Base-by-base conservation (phyloP, 37 sponge, comb jelly and placozoan genomes). In the Crambe crambe region DNA sequence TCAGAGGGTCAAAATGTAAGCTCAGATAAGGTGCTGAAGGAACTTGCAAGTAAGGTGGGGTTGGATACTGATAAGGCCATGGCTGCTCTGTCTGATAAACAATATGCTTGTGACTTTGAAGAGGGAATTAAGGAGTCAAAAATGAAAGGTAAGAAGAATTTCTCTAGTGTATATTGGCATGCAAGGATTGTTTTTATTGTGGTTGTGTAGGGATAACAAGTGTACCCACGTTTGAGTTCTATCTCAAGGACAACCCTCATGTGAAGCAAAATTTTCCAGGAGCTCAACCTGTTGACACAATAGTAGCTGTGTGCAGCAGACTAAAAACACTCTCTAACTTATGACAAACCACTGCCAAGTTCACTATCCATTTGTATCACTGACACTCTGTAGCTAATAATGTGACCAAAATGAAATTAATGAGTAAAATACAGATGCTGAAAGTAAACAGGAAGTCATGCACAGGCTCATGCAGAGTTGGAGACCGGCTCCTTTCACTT, bases 191-290 rank as follows among this genome's bases (percentile, higher is more conserved):
- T n/a, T n/a, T n/a, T n/a, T n/a, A n/a, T n/a, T n/a, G n/a, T n/a
- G n/a, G n/a, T n/a, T n/a, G n/a, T 23, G 38, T 62, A 82, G 88
- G 67, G 56, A 75, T 89, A 29, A 78, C 34, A 73, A 79, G 84
- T 57, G 89, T 89, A 18, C 89, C 89, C 9, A 39, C 32, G 25
- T 89, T 89, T 83, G 84, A 80, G 80, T 60, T 89, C 6, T 79
- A 25, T 51, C 35, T 88, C 36, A 60, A 44, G 10, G 72, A 72
- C 35, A 71, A 70, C 2, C 83, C 83, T 25, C 36, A 36, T 2
- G 36, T 68, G 5, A 31, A 70, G 34, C 88, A 87, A 56, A 44
- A 39, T 54, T 81, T 87, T 57, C 76, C 83, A 23, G 88, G 88
- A 59, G 88, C 83, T 4, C 88, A 87, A 56, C 78, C 77, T 18